Conservation (phyloP, 2,888 invertebrate genomes). For the Tachystola acroxantha region DNA sequence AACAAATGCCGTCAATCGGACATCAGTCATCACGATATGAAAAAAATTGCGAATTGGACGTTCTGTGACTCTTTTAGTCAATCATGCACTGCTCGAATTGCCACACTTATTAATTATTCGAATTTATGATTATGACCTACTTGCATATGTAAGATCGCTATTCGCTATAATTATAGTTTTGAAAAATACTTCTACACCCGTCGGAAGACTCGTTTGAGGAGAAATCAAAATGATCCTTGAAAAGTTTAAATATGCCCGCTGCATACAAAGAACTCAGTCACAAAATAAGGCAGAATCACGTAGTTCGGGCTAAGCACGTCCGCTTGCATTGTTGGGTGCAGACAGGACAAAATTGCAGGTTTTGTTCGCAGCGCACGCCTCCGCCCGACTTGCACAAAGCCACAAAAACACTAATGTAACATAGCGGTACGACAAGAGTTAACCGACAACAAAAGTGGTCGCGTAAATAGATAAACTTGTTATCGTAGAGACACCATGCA, state of each 20-base stretch:
- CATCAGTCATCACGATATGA: too few relatives aligned
- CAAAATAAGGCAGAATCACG: conserved; percentile 6
- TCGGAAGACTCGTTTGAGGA: too few relatives aligned
- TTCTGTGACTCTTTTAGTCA: too few relatives aligned
- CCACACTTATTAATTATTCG: too few relatives aligned
- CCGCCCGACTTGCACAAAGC: conserved; percentile 8
- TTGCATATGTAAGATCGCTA: too few relatives aligned
- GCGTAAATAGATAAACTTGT: conserved; percentile 3
- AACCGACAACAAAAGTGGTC: conserved; percentile 1
- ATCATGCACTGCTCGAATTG: too few relatives aligned
- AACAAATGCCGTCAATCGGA: too few relatives aligned
- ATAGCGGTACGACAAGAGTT: neutral
- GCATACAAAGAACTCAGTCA: neutral
- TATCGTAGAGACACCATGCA: neutral
- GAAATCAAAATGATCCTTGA: conserved; percentile 1
- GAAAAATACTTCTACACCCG: too few relatives aligned
- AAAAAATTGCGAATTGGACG: too few relatives aligned
- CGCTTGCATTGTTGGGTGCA: conserved; percentile 12
- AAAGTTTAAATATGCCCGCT: conserved; percentile 8
- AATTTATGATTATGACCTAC: too few relatives aligned
- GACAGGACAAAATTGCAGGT: conserved; percentile 15
- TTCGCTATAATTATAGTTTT: too few relatives aligned
- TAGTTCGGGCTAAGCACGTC: conserved; percentile 12
- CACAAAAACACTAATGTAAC: conserved; percentile 9
- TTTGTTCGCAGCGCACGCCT: conserved; percentile 12